Conservation (phyloP, 2,113 vertebrate genomes). For the human region DNA sequence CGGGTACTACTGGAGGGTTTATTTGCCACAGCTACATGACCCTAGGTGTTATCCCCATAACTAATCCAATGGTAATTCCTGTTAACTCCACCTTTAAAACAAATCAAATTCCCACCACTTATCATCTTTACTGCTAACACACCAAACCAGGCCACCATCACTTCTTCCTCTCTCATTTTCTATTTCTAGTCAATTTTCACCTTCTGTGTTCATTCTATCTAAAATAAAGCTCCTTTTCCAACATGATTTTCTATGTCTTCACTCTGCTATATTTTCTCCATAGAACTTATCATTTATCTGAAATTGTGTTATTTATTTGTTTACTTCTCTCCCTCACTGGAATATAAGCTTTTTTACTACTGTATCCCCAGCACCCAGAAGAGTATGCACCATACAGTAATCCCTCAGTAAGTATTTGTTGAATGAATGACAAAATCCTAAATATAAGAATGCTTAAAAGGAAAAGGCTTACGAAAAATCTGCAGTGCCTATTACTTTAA, state of each 20-base stretch:
- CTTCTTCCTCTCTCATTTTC: not conserved
- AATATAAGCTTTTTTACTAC: not conserved
- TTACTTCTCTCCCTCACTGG: not conserved
- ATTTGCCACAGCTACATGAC: not conserved
- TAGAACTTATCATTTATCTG: not conserved
- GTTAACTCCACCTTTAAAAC: not conserved
- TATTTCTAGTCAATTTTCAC: not conserved
- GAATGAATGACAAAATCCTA: not conserved
- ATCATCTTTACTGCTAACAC: not conserved
- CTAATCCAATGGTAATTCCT: not conserved
- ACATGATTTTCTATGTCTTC: not conserved
- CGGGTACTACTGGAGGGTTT: not conserved
- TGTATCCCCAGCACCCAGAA: not conserved
- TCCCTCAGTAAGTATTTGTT: not conserved
- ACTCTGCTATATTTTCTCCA: not conserved
- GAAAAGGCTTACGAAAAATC: not conserved
- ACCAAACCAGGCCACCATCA: not conserved
- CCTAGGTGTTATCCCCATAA: not conserved
- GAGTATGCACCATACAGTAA: not conserved
- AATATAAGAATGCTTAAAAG: not conserved
- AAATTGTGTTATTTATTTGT: conserved; percentile 16
- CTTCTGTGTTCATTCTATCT: not conserved
- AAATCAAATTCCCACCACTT: not conserved
- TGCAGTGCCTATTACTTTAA: not conserved
- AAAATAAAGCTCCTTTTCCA: not conserved